A percentile compares a stretch with the other conserved stretches of the same genome.
Evolutionary conservation across 1,140 invertebrate genomes (phyloP).

Genomic region (Colletes gigas): DNA sequence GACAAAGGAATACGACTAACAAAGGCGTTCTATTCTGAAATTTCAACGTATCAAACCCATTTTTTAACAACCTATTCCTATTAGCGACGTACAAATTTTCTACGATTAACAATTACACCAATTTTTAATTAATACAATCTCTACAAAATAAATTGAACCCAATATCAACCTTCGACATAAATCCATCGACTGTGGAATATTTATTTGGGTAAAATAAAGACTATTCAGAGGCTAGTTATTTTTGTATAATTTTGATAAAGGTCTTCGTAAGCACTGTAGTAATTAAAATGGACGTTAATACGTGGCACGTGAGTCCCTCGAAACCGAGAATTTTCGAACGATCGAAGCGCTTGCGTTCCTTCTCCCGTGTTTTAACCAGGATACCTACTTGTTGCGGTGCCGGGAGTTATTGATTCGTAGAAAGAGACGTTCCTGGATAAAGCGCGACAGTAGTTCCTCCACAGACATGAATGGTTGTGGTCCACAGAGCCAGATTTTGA

Average conservation of each 20-base stretch:
- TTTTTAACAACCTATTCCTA: no score
- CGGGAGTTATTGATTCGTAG: constrained; percentile 68
- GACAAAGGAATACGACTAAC: constrained; percentile 14
- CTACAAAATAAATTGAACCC: no score
- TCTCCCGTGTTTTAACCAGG: constrained; percentile 2
- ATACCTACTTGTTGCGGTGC: constrained; percentile 72
- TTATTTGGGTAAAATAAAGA: no score
- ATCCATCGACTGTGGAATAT: no score
- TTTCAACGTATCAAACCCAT: background rate
- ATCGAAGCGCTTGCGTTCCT: background rate
- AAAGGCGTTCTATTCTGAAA: background rate
- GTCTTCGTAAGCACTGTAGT: no score
- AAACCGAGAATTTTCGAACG: background rate
- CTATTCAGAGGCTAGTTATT: no score
- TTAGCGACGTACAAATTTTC: no score
- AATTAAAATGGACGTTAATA: background rate
- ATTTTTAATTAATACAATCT: no score
- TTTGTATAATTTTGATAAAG: no score
- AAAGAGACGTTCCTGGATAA: constrained; percentile 38
- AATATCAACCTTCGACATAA: no score
- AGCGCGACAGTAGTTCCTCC: constrained; percentile 58
- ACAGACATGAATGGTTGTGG: constrained; percentile 70
- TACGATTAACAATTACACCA: no score
- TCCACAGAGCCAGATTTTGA: constrained; percentile 67
- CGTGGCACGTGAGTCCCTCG: background rate